Conservation (phyloP, 2,797 vertebrate species). For the Naso thynnoides region DNA sequence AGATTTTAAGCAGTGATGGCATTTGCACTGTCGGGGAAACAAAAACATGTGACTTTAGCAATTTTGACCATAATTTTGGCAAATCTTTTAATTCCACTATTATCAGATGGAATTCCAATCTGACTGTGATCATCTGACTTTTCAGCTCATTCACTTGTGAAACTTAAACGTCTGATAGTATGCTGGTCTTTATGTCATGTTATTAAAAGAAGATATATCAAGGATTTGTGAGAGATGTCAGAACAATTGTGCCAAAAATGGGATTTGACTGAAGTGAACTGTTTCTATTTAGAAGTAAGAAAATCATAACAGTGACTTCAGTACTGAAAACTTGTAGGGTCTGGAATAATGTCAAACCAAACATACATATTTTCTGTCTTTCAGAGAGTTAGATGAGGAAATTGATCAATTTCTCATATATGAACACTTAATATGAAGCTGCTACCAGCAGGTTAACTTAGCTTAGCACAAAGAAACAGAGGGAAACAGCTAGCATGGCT, state of each 20-base stretch:
- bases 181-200: slow-evolving; percentile 8
- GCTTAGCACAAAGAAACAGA: neutral
- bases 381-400: neutral
- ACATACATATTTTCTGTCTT: neutral
- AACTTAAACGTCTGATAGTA: slow-evolving; percentile 26
- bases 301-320: neutral
- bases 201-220: slow-evolving; percentile 29
- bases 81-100: slow-evolving; percentile 57
- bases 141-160: slow-evolving; percentile 50
- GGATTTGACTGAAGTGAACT: neutral
- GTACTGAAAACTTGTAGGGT: neutral
- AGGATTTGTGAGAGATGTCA: slow-evolving; percentile 21
- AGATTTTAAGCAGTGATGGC: slow-evolving; percentile 66
- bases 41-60: slow-evolving; percentile 65
- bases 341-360: neutral
- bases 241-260: neutral
- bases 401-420: neutral
- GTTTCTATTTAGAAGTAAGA: neutral
- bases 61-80: slow-evolving; percentile 43
- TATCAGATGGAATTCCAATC: slow-evolving; percentile 57
- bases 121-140: slow-evolving; percentile 43
- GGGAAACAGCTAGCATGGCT: neutral
- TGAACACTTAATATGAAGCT: neutral
- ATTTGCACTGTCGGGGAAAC: slow-evolving; percentile 64
- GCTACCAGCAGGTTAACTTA: neutral